Conservation (phyloP, 2,797 vertebrate species). For the Hirundo rustica region DNA sequence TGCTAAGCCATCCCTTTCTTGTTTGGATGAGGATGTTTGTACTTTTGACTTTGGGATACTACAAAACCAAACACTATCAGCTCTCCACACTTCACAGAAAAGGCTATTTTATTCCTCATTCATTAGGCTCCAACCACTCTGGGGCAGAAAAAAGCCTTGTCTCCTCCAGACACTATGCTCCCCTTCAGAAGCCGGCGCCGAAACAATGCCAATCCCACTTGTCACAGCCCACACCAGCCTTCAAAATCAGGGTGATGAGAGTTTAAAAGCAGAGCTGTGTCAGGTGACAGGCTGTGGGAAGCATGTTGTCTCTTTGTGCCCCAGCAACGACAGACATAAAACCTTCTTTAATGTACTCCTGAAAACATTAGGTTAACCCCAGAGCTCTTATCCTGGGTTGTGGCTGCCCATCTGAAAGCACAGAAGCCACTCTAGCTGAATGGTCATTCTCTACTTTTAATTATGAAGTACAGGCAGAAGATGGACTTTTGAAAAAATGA, state of each 20-base stretch:
- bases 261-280: neutral
- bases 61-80: neutral
- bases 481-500: neutral
- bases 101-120: neutral
- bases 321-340: neutral
- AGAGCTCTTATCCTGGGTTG: neutral
- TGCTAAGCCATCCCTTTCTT: neutral
- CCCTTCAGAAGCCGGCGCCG: fast-evolving
- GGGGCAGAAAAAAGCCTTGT: neutral
- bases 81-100: neutral
- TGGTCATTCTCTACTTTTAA: neutral
- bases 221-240: neutral
- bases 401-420: neutral
- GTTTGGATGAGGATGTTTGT: neutral
- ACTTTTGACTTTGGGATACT: neutral
- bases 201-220: neutral
- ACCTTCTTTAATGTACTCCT: neutral
- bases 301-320: neutral
- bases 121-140: neutral
- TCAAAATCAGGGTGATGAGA: neutral
- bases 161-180: neutral
- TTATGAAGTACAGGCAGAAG: neutral
- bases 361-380: neutral
- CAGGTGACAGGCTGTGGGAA: neutral
- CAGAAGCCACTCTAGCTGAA: neutral